Percentiles rank a stretch among this genome's conserved stretches.
Conservation (phyloP, 1,140 invertebrate genomes). For the Ceratosolen solmsi region DNA sequence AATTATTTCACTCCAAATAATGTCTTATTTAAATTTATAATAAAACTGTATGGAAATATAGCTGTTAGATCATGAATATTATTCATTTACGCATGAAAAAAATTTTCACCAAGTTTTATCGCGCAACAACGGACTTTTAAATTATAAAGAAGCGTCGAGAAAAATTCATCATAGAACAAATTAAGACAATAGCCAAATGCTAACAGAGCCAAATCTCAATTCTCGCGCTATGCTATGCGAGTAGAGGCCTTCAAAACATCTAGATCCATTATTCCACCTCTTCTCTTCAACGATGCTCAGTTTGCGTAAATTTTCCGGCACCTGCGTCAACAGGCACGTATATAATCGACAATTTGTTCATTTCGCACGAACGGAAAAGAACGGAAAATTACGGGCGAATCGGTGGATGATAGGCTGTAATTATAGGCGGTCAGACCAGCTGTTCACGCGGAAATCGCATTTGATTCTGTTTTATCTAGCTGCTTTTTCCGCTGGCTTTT, state of each 20-base stretch:
- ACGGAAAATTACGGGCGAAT: slow-evolving; percentile 20
- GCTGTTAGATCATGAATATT: too few relatives aligned
- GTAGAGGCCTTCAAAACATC: not conserved
- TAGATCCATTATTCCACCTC: not conserved
- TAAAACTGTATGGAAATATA: too few relatives aligned
- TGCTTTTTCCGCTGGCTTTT: not conserved
- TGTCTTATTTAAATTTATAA: too few relatives aligned
- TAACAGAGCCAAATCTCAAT: too few relatives aligned
- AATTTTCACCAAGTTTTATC: too few relatives aligned
- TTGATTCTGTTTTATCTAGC: slow-evolving; percentile 15
- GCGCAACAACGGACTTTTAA: too few relatives aligned
- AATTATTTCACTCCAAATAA: too few relatives aligned
- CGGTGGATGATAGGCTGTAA: slow-evolving; percentile 31
- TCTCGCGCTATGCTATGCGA: not conserved
- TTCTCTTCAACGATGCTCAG: not conserved
- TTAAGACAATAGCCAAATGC: too few relatives aligned
- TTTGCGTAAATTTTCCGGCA: slow-evolving; percentile 18
- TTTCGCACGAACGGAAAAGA: not conserved
- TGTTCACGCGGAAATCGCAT: slow-evolving; percentile 28
- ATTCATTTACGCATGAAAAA: too few relatives aligned
- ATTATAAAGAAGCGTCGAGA: too few relatives aligned
- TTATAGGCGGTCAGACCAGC: slow-evolving; percentile 15
- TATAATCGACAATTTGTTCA: not conserved
- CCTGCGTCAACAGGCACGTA: not conserved
- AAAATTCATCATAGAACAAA: too few relatives aligned